Evolutionary conservation across 2,888 invertebrate genomes (phyloP).

Genomic region (Sialis lutaria): DNA sequence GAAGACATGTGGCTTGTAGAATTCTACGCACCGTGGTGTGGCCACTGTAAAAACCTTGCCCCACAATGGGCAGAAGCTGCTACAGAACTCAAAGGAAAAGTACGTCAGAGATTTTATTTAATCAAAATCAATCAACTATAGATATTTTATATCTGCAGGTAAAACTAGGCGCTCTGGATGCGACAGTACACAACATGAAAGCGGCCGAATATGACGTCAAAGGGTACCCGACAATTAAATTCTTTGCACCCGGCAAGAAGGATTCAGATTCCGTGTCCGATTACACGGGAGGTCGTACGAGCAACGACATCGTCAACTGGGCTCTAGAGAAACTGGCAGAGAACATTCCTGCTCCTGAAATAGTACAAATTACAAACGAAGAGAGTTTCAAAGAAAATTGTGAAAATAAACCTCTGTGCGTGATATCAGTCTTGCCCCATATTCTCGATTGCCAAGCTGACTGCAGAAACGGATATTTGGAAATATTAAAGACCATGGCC

Average conservation of each 20-base stretch:
- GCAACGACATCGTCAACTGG: conserved; percentile 79
- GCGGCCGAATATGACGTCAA: conserved; percentile 72
- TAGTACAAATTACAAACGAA: conserved; percentile 38
- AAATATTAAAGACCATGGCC: conserved; percentile 51
- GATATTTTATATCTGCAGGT: conserved; percentile 23
- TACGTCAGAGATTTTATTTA: conserved; percentile 17
- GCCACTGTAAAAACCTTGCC: conserved; percentile 90
- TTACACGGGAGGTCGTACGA: conserved; percentile 84
- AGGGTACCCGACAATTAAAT: conserved; percentile 95
- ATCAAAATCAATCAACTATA: background rate
- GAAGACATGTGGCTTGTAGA: conserved; percentile 96
- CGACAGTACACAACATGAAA: conserved; percentile 73
- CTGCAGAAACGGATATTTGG: conserved; percentile 77
- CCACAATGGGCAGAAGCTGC: conserved; percentile 97
- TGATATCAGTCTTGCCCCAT: conserved; percentile 83
- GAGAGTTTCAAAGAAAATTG: conserved; percentile 55
- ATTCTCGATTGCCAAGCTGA: conserved; percentile 90
- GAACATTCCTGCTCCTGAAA: conserved; percentile 79
- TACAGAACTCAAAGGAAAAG: conserved; percentile 85
- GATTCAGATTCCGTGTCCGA: conserved; percentile 50
- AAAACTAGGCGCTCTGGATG: conserved; percentile 91
- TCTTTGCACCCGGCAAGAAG: conserved; percentile 65
- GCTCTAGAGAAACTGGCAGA: conserved; percentile 73
- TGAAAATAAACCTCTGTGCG: conserved; percentile 74
- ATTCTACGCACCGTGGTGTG: conserved; percentile 96